phyloP scores from a whole-genome alignment of 2,888 invertebrate genomes.

The Andrena chrysosceles region DNA sequence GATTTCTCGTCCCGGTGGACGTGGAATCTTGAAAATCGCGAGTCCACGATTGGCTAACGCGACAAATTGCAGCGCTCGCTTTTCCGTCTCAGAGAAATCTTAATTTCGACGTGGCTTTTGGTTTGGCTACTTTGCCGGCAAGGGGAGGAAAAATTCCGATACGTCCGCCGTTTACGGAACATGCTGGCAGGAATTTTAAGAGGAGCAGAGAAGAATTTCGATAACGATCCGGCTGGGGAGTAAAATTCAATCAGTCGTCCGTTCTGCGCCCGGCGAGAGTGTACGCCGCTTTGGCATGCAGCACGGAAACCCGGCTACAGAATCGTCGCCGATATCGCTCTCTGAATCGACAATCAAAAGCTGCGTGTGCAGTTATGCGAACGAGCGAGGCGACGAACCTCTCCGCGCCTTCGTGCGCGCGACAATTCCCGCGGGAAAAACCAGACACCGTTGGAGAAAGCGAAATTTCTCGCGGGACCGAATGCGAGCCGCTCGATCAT shows the following conservation, averaged over 20 bases:
- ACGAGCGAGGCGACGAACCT: constrained; percentile 13
- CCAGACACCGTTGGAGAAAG: constrained; percentile 41
- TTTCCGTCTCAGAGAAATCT: background rate
- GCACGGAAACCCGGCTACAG: constrained; percentile 49
- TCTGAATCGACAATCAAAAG: constrained; percentile 63
- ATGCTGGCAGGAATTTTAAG: constrained; percentile 15
- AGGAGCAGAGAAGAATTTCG: constrained; percentile 40
- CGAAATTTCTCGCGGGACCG: constrained; percentile 26
- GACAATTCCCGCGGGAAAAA: constrained; percentile 33
- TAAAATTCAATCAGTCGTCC: constrained; percentile 43
- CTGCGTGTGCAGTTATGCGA: constrained; percentile 60
- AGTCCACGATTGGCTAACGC: background rate
- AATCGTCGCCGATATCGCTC: constrained; percentile 60
- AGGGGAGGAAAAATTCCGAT: background rate
- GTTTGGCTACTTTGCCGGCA: background rate
- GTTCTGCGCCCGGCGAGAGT: background rate
- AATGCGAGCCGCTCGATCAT: background rate
- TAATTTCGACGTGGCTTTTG: background rate
- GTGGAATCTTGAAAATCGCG: constrained; percentile 19
- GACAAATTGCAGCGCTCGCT: constrained; percentile 29
- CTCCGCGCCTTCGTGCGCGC: constrained; percentile 1
- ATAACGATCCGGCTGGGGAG: constrained; percentile 42
- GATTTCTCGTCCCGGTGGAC: constrained; percentile 38
- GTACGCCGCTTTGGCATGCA: constrained; percentile 49
- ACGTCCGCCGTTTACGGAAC: background rate